Evolutionary conservation across 2,113 vertebrate species (phyloP).

Genomic region (Plecturocebus donacophilus): DNA sequence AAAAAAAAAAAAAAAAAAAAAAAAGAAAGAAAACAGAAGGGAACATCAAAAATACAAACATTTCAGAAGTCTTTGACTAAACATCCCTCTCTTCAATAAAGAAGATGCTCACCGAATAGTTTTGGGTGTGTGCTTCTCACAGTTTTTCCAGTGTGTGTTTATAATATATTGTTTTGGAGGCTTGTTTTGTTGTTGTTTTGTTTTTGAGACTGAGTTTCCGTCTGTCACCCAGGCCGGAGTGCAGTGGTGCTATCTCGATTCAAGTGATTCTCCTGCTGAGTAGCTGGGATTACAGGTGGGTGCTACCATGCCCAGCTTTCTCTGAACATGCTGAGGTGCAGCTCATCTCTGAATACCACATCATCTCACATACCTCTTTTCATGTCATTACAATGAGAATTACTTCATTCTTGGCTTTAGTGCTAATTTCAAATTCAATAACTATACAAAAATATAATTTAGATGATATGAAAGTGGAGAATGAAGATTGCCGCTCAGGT

Average conservation of each 20-base stretch:
- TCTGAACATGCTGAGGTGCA: background rate
- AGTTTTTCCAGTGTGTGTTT: background rate
- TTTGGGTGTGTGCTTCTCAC: background rate
- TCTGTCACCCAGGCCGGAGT: no score
- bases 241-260: no score
- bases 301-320: background rate
- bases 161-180: background rate
- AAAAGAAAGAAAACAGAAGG: background rate
- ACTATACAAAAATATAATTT: background rate
- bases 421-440: background rate
- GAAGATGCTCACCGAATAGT: background rate
- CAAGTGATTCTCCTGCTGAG: no score
- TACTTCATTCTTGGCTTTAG: background rate
- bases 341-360: background rate
- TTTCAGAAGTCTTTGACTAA: background rate
- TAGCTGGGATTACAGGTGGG: no score
- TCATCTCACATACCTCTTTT: background rate
- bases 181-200: background rate
- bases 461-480: background rate
- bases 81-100: rapidly evolving
- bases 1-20: no score
- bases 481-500: background rate
- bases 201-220: no score
- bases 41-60: background rate
- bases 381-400: background rate